A percentile compares a stretch with the other conserved stretches of the same genome.
Evolutionary conservation across 2,797 vertebrate genomes (phyloP).

Genomic region (Phalloptychus januarius): DNA sequence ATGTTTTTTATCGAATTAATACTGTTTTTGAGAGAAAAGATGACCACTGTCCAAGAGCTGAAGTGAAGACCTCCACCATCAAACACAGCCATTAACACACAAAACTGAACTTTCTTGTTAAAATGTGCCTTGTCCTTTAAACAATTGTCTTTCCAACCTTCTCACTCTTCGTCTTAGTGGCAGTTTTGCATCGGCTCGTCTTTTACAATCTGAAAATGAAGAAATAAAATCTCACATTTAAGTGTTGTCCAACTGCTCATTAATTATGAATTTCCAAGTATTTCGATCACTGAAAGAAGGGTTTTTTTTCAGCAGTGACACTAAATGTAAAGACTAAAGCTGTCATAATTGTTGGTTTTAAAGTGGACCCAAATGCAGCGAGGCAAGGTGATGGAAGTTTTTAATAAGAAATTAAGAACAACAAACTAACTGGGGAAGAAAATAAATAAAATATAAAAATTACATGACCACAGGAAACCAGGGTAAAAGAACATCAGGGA

Average conservation of each 20-base stretch:
- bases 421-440: too few species aligned
- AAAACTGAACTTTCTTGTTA: not conserved
- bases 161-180: not conserved
- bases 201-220: not conserved
- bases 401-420: too few species aligned
- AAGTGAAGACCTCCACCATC: not conserved
- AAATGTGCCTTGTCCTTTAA: not conserved
- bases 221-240: not conserved
- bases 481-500: too few species aligned
- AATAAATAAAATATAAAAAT: too few species aligned
- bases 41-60: not conserved
- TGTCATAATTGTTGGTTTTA: not conserved
- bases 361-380: too few species aligned
- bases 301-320: too few species aligned
- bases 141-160: not conserved
- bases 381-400: too few species aligned
- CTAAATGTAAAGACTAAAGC: not conserved
- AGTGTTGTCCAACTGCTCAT: not conserved
- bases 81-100: not conserved
- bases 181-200: not conserved
- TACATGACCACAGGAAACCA: too few species aligned
- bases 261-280: not conserved
- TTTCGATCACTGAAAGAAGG: too few species aligned
- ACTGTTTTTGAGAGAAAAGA: not conserved
- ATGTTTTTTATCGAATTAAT: not conserved